A percentile compares a stretch with the other conserved stretches of the same genome.
Conservation (phyloP, 2,888 invertebrate species). For the Melieria crassipennis region DNA sequence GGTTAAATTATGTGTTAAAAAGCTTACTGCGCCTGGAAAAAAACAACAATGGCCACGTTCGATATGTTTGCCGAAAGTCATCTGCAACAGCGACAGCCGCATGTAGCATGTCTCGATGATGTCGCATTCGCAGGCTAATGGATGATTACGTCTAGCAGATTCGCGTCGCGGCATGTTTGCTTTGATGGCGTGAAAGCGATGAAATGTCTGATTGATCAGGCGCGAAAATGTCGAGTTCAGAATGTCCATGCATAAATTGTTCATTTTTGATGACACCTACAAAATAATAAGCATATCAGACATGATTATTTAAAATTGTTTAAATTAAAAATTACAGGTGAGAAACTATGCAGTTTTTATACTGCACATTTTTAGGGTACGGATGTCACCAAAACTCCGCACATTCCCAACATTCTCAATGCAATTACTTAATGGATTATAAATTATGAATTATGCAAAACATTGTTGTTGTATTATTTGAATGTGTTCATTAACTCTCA, state of each 20-base stretch:
- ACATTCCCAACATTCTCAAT: too few species aligned
- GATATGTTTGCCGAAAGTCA: constrained; percentile 95
- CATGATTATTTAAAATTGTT: background rate
- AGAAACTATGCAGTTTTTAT: background rate
- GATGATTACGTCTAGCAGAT: constrained; percentile 90
- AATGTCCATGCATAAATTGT: constrained; percentile 80
- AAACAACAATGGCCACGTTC: constrained; percentile 93
- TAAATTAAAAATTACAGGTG: background rate
- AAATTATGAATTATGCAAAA: too few species aligned
- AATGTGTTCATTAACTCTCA: too few species aligned
- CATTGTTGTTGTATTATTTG: too few species aligned
- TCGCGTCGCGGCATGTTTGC: constrained; percentile 89
- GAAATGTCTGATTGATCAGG: constrained; percentile 84
- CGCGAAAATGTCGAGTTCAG: constrained; percentile 87
- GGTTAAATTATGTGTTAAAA: background rate
- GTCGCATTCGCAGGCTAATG: constrained; percentile 89
- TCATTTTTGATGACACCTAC: constrained; percentile 85
- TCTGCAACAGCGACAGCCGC: constrained; percentile 88
- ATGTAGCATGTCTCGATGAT: constrained; percentile 94
- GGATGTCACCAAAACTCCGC: too few species aligned
- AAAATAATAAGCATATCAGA: constrained; percentile 42
- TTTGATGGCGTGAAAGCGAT: constrained; percentile 87
- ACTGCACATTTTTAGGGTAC: background rate
- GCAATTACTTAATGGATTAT: too few species aligned
- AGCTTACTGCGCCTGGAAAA: constrained; percentile 88